phyloP scores from a whole-genome alignment of 2,888 invertebrate species.

The Cosmia pyralina region DNA sequence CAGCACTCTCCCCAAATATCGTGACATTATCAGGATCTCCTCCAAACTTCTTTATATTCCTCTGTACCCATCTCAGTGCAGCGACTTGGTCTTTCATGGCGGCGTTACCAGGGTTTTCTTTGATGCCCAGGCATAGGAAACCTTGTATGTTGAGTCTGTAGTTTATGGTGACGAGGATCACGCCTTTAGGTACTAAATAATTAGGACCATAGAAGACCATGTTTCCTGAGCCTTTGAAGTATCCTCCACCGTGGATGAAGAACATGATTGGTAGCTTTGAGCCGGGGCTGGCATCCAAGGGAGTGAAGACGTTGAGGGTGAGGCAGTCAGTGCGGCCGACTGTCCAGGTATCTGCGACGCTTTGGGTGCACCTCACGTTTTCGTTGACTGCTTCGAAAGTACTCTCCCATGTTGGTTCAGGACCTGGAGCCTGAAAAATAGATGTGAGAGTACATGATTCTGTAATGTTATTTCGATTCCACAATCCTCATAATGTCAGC shows the following conservation, averaged over 20 bases:
- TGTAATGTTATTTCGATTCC: not conserved
- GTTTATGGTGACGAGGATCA: constrained; percentile 82
- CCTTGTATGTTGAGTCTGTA: constrained; percentile 84
- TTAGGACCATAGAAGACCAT: constrained; percentile 78
- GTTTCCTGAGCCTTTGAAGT: constrained; percentile 77
- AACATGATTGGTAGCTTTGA: constrained; percentile 81
- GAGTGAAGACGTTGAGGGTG: constrained; percentile 79
- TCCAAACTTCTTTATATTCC: constrained; percentile 79
- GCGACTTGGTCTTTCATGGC: constrained; percentile 83
- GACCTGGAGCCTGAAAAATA: constrained; percentile 77
- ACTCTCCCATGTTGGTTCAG: constrained; percentile 79
- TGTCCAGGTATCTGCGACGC: constrained; percentile 55
- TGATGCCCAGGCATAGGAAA: constrained; percentile 78
- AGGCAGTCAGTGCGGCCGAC: constrained; percentile 79
- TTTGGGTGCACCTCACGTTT: constrained; percentile 77
- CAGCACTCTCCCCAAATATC: constrained; percentile 85
- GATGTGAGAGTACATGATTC: too few relatives aligned
- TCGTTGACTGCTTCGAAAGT: constrained; percentile 80
- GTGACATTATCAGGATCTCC: constrained; percentile 82
- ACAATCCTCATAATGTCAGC: not conserved
- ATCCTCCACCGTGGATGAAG: constrained; percentile 85
- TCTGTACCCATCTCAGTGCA: constrained; percentile 80
- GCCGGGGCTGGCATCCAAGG: constrained; percentile 63
- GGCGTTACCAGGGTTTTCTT: constrained; percentile 83
- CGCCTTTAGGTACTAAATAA: constrained; percentile 77